Evolutionary conservation across 1,140 invertebrate genomes (phyloP).

Genomic region (Leptoteleia sp.): DNA sequence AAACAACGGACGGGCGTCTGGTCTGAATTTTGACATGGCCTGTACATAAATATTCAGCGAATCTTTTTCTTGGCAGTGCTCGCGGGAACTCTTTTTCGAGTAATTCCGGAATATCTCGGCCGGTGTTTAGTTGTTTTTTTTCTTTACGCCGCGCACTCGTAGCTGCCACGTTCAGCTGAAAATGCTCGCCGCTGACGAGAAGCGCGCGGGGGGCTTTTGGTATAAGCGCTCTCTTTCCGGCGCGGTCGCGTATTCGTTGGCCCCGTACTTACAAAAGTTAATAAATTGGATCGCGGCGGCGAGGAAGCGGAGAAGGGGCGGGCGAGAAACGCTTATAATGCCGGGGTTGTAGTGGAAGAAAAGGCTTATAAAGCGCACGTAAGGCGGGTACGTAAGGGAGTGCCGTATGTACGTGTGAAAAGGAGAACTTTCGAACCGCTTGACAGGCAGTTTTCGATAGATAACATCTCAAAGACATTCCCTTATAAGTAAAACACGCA

Average conservation of each 20-base stretch:
- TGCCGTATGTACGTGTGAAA: conserved; percentile 67
- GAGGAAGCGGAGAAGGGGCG: background rate
- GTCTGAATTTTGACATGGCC: conserved; percentile 40
- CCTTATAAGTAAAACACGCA: conserved; percentile 69
- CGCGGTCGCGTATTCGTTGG: background rate
- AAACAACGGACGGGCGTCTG: conserved; percentile 21
- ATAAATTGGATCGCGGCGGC: conserved; percentile 55
- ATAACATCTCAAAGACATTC: conserved; percentile 72
- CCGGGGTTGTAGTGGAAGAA: too few species aligned
- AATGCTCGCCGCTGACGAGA: conserved; percentile 57
- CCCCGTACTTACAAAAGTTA: conserved; percentile 68
- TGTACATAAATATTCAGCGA: conserved; percentile 64
- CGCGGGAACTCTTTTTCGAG: conserved; percentile 55
- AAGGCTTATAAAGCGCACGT: conserved; percentile 55
- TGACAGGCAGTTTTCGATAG: conserved; percentile 71
- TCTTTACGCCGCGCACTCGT: conserved; percentile 27
- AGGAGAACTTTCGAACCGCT: conserved; percentile 63
- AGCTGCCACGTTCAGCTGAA: conserved; percentile 56
- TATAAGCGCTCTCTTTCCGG: conserved; percentile 32
- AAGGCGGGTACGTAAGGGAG: conserved; percentile 45
- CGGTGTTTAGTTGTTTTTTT: conserved; percentile 39
- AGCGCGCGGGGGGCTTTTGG: conserved; percentile 39
- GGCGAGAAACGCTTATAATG: too few species aligned
- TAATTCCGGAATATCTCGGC: conserved; percentile 46
- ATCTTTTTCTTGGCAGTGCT: conserved; percentile 53